phyloP scores from a whole-genome alignment of 2,113 vertebrate species.

The Hypanus sabinus region DNA sequence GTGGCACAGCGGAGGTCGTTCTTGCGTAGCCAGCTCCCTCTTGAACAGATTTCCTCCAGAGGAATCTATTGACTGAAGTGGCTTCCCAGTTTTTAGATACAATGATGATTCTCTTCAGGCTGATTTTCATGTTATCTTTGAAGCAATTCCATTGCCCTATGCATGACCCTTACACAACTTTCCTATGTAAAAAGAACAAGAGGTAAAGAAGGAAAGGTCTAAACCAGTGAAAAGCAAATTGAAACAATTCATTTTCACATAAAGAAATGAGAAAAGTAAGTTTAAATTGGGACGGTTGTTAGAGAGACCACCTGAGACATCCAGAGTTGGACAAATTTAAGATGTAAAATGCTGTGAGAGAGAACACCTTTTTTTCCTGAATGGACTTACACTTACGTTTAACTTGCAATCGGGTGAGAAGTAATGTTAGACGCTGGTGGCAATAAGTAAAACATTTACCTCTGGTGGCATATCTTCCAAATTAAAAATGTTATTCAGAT shows the following conservation, averaged over 20 bases:
- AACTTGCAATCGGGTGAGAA: neutral
- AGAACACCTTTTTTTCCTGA: neutral
- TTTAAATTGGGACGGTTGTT: neutral
- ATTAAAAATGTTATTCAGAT: neutral
- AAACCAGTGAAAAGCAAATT: neutral
- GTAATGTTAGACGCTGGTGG: neutral
- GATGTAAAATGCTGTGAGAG: neutral
- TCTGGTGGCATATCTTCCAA: too few relatives aligned
- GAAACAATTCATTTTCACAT: neutral
- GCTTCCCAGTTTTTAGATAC: too few relatives aligned
- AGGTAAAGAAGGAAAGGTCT: neutral
- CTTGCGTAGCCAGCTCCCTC: too few relatives aligned
- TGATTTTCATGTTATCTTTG: too few relatives aligned
- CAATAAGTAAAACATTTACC: neutral
- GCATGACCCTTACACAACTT: too few relatives aligned
- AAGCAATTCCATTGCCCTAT: too few relatives aligned
- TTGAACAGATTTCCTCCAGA: too few relatives aligned
- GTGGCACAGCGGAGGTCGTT: too few relatives aligned
- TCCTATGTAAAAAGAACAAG: too few relatives aligned
- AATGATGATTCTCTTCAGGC: too few relatives aligned
- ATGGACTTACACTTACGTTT: neutral
- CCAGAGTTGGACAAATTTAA: neutral
- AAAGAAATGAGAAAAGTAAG: neutral
- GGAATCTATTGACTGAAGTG: too few relatives aligned
- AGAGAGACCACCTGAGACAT: neutral